Conservation (phyloP, 1,140 invertebrate species). For the Aphelenchoides avenae region DNA sequence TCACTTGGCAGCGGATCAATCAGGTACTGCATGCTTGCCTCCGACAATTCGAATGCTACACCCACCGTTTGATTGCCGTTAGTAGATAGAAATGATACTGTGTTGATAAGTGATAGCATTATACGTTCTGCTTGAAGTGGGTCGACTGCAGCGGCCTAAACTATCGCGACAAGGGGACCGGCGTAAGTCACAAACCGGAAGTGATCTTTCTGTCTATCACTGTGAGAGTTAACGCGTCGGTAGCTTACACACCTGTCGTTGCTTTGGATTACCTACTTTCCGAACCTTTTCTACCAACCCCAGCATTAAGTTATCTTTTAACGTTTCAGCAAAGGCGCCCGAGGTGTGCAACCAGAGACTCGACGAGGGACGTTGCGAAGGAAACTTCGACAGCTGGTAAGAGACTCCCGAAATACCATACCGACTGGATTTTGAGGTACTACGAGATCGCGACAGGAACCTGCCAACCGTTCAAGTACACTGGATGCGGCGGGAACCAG, state of each 20-base stretch:
- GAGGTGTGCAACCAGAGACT: constrained; percentile 53
- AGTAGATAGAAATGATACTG: constrained; percentile 4
- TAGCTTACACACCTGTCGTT: neutral
- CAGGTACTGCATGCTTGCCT: constrained; percentile 16
- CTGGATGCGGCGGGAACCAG: constrained; percentile 77
- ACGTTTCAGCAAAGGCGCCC: constrained; percentile 45
- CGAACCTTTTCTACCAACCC: constrained; percentile 27
- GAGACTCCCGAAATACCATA: constrained; percentile 60
- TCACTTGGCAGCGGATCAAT: constrained; percentile 31
- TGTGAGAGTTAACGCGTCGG: no score
- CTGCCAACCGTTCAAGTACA: constrained; percentile 62
- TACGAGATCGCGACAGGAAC: constrained; percentile 53
- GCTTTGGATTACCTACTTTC: neutral
- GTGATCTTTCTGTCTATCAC: constrained; percentile 10
- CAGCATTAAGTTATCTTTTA: constrained; percentile 21
- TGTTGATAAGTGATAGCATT: neutral
- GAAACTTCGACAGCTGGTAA: constrained; percentile 68
- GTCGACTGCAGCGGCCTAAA: neutral
- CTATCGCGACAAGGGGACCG: neutral
- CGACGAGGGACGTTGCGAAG: constrained; percentile 52
- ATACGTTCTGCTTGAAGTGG: neutral
- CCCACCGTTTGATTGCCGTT: no score
- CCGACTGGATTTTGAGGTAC: constrained; percentile 19
- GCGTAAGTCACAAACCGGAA: no score
- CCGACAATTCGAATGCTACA: constrained; percentile 2